Evolutionary conservation across 2,113 vertebrate genomes (phyloP), one percentile per base, ranked within the genome.

Genomic region (Phrynocephalus versicolor): DNA sequence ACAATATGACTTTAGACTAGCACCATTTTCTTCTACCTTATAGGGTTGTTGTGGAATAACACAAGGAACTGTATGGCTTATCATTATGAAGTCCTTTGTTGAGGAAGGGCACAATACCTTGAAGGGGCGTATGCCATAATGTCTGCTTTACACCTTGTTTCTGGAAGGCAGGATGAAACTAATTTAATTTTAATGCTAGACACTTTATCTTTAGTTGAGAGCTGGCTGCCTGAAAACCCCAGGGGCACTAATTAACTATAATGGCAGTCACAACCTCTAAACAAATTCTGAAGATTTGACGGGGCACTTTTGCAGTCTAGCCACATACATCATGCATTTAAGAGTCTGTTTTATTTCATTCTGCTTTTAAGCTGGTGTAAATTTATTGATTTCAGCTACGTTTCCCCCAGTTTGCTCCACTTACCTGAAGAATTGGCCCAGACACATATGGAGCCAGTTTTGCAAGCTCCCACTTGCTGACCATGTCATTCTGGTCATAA

Each of bases 111-210:
- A 39, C 15, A 35, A 60, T 73, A 39, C 33, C 35, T 60, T 73
- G 33, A 74, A 45, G 30, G 64, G 30, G 39, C 30, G 35, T 18
- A n/a, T 64, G 37, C n/a, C 39, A 85, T 25, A 3, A 25, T 35
- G 60, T 39, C 41, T 71, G 65, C 75, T 30, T 85, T 79, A 79
- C 30, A 85, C 57, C 37, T 79, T 77, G 62, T 33, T 45, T 69
- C 67, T 60, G 37, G 33, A 72, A 79, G n/a, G 55, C 37, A 78
- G 21, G n/a, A 60, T 19, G 55, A 62, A 70, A 79, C 67, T 79
- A 79, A 79, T 79, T 85, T 67, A 79, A 79, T 79, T 85, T 85
- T 85, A 85, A 85, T 79, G 79, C 55, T 76, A 85, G 84, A 71
- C 14, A 16, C 67, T n/a, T n/a, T 72, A 79, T 71, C 67, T 85